Evolutionary conservation across 2,113 vertebrate species (phyloP), one percentile per base, ranked within the genome.

Genomic region (Cranoglanis bouderius): DNA sequence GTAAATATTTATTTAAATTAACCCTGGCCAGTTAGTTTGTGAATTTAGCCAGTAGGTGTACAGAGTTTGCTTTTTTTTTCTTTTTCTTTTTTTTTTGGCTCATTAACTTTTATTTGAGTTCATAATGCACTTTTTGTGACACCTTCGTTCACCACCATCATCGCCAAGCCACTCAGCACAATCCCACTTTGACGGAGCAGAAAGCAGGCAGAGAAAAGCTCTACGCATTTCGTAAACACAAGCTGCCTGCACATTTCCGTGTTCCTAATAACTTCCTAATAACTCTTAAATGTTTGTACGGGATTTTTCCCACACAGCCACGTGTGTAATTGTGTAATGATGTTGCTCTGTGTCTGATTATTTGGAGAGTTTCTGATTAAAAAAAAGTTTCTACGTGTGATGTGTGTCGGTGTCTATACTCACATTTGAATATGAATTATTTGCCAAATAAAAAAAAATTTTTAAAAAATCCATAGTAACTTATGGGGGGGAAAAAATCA

Each of bases 311-410:
- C 86, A 87, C 77, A 57, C 49, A 53, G 46, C 29, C 29, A 46
- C 46, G 5, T 35, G 57, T 74, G 70, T 74, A 7, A 2, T 8
- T 13, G 38, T 75, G 72, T 75, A 4, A 43, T 75, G 38, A 24
- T 38, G 38, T 75, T 9, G 3, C 53, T 77, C 24, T 82, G 84
- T 21, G 21, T 88, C 80, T 70, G 88, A 67, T 65, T 5, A 26
- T 65, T 84, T 78, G 46, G 1, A n/a, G 53, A 80, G 86, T 85
- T 74, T 89, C 46, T 29, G 46, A 89, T 77, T 85, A 91, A 89
- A 91, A 26, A 91, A 13, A 9, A 57, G 14, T 9, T 82, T 74
- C 51, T 46, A 82, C 86, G 80, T 85, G 82, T 67, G 18, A 40
- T 19, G 3, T 43, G 43, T 81, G 32, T 53, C 32, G 18, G 32